Evolutionary conservation across 1,140 invertebrate species (phyloP).

Genomic region (Colletes gigas): DNA sequence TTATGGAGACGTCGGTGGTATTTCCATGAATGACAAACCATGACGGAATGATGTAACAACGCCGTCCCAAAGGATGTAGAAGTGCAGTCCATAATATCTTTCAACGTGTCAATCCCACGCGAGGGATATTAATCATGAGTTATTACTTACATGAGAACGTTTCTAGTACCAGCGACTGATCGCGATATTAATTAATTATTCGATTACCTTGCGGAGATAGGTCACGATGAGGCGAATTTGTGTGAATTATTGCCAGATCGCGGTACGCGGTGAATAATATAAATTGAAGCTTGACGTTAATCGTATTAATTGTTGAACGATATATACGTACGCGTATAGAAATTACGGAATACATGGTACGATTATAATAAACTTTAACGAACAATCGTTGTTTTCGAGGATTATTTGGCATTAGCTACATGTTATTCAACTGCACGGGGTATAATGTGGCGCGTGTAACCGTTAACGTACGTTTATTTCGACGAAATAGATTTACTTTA

Average conservation of each 20-base stretch:
- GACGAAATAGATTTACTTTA: background rate
- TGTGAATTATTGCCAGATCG: background rate
- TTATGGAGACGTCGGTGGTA: background rate
- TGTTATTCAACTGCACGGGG: background rate
- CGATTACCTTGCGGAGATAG: no score
- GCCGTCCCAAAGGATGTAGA: background rate
- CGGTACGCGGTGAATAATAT: background rate
- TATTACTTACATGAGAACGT: background rate
- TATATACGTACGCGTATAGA: background rate
- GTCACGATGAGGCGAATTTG: background rate
- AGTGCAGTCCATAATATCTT: background rate
- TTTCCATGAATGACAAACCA: slow-evolving; percentile 24
- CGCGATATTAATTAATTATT: background rate
- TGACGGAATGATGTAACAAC: background rate
- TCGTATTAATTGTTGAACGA: background rate
- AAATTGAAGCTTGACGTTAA: background rate
- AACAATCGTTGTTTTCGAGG: background rate
- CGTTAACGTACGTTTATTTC: background rate
- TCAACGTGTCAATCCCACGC: background rate
- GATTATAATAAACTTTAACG: background rate
- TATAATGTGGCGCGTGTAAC: background rate
- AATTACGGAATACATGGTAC: background rate
- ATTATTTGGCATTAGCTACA: slow-evolving; percentile 1
- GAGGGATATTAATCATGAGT: background rate
- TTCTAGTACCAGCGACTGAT: background rate